Conservation (phyloP, 2,888 invertebrate genomes). For the Hydroisotoma schaefferi region DNA sequence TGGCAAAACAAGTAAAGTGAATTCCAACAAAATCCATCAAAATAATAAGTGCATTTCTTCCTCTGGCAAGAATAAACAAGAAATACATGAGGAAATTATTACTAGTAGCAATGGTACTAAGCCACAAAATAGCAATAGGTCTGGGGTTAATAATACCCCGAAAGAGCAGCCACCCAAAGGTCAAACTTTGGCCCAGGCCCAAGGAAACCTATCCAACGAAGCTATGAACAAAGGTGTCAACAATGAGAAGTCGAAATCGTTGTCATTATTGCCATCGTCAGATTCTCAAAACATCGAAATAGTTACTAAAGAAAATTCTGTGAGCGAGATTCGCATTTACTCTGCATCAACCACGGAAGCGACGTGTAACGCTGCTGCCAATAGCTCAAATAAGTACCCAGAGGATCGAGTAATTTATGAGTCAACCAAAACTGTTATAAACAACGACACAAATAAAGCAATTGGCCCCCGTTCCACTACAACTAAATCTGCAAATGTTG, state of each 20-base stretch:
- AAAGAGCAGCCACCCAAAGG: not conserved
- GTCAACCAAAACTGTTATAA: constrained; percentile 22
- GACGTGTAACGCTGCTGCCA: not conserved
- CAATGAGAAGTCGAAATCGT: not conserved
- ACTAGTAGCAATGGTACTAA: not conserved
- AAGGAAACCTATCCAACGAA: not conserved
- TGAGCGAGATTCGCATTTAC: constrained; percentile 47
- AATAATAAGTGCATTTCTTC: not conserved
- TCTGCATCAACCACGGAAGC: constrained; percentile 20
- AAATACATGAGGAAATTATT: not conserved
- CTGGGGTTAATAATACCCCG: constrained; percentile 4
- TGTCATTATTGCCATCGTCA: too few relatives aligned
- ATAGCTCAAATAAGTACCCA: not conserved
- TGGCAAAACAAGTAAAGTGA: not conserved
- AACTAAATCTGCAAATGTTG: constrained; percentile 2
- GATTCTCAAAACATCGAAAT: constrained; percentile 44
- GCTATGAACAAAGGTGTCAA: not conserved
- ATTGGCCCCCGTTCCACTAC: not conserved
- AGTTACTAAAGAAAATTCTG: constrained; percentile 47
- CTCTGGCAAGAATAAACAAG: not conserved
- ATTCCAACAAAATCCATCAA: not conserved
- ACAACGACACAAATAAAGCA: not conserved
- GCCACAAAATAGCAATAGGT: not conserved
- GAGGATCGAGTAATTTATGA: constrained; percentile 21
- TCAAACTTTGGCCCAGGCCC: not conserved